Evolutionary conservation across 1,140 invertebrate species (phyloP).

Genomic region (Drosophila carrolli): DNA sequence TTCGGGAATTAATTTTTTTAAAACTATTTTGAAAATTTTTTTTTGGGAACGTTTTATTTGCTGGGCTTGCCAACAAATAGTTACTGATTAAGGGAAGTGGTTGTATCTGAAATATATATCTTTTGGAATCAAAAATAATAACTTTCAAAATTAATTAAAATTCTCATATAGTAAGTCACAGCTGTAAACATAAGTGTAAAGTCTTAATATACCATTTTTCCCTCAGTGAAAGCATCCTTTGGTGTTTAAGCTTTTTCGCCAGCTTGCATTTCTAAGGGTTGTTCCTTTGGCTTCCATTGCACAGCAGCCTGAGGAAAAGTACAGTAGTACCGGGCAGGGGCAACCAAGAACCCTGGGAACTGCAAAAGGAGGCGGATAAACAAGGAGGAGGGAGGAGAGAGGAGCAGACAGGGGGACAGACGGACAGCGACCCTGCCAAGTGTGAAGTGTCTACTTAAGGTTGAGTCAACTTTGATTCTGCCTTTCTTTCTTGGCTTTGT

Average conservation of each 20-base stretch:
- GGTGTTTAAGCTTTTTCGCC: slow-evolving; percentile 24
- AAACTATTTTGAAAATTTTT: too few species aligned
- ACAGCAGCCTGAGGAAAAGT: slow-evolving; percentile 49
- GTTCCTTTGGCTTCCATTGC: slow-evolving; percentile 39
- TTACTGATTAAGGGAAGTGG: too few species aligned
- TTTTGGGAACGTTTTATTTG: too few species aligned
- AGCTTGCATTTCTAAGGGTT: slow-evolving; percentile 61
- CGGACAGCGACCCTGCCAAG: slow-evolving; percentile 30
- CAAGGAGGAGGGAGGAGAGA: background rate
- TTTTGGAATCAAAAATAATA: too few species aligned
- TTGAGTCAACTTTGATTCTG: slow-evolving; percentile 66
- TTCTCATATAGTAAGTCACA: too few species aligned
- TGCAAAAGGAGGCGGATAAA: slow-evolving; percentile 1
- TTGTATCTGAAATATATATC: too few species aligned
- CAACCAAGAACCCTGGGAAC: slow-evolving; percentile 40
- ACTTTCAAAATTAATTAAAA: too few species aligned
- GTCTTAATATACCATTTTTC: background rate
- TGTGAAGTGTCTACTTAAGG: slow-evolving; percentile 63
- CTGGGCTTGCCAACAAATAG: too few species aligned
- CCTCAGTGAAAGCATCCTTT: slow-evolving; percentile 17
- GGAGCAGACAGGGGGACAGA: slow-evolving; percentile 1
- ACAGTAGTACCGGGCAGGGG: slow-evolving; percentile 60
- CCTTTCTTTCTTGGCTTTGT: slow-evolving; percentile 12
- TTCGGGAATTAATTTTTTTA: too few species aligned
- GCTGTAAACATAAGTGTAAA: background rate